Evolutionary conservation across 2,888 invertebrate species (phyloP).

Genomic region (Eledone cirrhosa): DNA sequence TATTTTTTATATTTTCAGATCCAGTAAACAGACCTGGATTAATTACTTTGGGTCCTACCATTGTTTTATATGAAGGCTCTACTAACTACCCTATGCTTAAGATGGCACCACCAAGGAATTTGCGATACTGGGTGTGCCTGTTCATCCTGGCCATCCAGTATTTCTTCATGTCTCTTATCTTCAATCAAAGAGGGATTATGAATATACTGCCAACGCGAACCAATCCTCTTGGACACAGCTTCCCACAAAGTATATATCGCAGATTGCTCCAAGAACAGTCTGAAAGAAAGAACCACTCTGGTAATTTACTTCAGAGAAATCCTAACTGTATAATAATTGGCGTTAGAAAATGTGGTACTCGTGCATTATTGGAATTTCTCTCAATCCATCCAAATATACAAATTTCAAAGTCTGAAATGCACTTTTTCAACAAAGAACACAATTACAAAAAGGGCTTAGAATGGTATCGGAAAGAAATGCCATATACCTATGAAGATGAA

Average conservation of each 20-base stretch:
- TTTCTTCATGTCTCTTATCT: constrained; percentile 8
- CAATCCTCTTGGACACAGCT: not conserved
- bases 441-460: constrained; percentile 91
- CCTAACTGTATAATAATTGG: constrained; percentile 68
- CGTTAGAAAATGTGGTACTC: constrained; percentile 67
- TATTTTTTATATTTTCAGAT: too few species aligned
- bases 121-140: constrained; percentile 17
- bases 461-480: constrained; percentile 91
- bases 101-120: constrained; percentile 15
- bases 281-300: constrained; percentile 17
- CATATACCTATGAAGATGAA: constrained; percentile 88
- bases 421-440: constrained; percentile 88
- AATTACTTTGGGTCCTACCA: too few species aligned
- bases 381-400: constrained; percentile 76
- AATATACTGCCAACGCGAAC: constrained; percentile 4
- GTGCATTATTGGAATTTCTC: constrained; percentile 67
- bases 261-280: constrained; percentile 22
- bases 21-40: too few species aligned
- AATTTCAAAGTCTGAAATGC: constrained; percentile 94
- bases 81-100: not conserved
- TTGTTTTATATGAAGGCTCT: too few species aligned
- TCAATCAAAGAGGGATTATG: constrained; percentile 14
- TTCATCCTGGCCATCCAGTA: constrained; percentile 4
- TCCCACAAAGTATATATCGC: constrained; percentile 22
- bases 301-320: constrained; percentile 48